These are phyloP conservation scores for Montipora efflorescens DNA, from an alignment of 64 coral and sea anemone species.

Conservation along the genomic window DNA sequence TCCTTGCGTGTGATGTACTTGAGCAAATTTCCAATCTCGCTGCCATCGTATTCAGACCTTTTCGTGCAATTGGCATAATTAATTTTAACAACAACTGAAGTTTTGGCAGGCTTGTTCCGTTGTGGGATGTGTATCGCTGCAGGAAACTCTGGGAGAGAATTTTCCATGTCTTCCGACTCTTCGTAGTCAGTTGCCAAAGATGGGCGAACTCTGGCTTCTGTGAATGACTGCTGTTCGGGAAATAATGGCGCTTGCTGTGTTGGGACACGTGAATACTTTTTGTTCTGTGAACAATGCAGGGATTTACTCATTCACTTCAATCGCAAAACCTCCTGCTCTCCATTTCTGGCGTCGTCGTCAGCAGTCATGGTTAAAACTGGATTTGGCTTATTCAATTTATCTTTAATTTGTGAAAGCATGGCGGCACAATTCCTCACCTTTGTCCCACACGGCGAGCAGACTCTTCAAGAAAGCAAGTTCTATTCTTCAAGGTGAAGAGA, in stretches of 20 bases:
- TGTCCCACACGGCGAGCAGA: background rate
- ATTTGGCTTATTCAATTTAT: background rate
- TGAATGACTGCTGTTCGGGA: background rate
- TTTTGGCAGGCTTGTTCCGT: background rate
- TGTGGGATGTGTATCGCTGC: background rate
- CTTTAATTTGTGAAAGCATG: background rate
- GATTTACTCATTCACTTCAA: background rate
- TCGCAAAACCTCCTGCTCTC: background rate
- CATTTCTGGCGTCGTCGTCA: background rate
- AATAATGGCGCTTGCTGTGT: background rate
- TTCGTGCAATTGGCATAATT: background rate
- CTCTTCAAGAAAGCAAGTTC: too few species aligned
- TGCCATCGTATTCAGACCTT: background rate
- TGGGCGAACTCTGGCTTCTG: background rate
- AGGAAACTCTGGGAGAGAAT: background rate
- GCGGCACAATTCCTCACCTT: background rate
- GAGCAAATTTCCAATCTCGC: background rate
- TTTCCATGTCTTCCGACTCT: too few species aligned
- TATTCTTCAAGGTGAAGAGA: too few species aligned
- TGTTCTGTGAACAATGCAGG: background rate
- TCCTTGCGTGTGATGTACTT: slow-evolving; percentile 53
- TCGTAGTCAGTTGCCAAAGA: too few species aligned
- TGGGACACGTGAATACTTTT: background rate
- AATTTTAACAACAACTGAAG: background rate
- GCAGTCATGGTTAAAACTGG: background rate